These are phyloP conservation scores for Ditylenchus dipsaci DNA, from an alignment of 1,140 invertebrate species.

Conservation along the genomic window DNA sequence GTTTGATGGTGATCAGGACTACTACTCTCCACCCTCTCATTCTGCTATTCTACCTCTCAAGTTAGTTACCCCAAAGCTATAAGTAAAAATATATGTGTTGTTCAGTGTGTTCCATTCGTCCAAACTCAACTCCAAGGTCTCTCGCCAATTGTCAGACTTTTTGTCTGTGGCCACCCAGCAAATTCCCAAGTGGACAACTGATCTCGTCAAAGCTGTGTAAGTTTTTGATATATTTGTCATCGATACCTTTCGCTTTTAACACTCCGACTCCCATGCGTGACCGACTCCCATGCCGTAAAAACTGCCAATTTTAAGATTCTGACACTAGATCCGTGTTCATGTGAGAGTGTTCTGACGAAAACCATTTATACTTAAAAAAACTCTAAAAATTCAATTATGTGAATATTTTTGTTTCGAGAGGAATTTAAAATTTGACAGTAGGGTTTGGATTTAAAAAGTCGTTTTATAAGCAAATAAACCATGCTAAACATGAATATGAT, in stretches of 20 bases:
- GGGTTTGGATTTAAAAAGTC: no score
- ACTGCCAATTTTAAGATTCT: no score
- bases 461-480: no score
- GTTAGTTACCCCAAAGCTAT: conserved; percentile 13
- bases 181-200: conserved; percentile 46
- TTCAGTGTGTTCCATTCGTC: conserved; percentile 44
- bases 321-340: no score
- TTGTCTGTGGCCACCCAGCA: conserved; percentile 55
- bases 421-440: no score
- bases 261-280: not conserved
- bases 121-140: conserved; percentile 52
- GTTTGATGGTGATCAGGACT: conserved; percentile 68
- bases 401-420: no score
- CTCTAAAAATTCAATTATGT: no score
- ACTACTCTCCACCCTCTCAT: conserved; percentile 43
- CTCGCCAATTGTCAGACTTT: conserved; percentile 50
- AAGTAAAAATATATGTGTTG: not conserved
- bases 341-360: no score
- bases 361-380: no score
- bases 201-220: conserved; percentile 50
- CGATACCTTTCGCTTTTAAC: no score
- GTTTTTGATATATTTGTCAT: conserved; percentile 3
- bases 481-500: no score
- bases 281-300: conserved; percentile 13
- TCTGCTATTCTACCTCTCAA: conserved; percentile 34